A percentile compares a stretch with the other conserved stretches of the same genome.
Evolutionary conservation across 1,140 invertebrate genomes (phyloP).

Genomic region (Sitophilus oryzae): DNA sequence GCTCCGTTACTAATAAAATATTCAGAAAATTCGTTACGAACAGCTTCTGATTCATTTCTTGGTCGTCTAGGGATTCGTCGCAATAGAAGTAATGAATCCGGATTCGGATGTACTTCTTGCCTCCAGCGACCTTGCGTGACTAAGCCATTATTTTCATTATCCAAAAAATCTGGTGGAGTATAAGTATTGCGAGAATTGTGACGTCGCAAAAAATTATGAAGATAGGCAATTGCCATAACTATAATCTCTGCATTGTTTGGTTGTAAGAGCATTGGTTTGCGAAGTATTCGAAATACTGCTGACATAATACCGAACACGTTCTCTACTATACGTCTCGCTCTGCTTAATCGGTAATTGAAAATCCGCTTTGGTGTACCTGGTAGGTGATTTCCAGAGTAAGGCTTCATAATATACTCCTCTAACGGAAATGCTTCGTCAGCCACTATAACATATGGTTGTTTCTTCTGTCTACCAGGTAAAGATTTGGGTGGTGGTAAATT

Average conservation of each 20-base stretch:
- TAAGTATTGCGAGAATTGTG: not conserved
- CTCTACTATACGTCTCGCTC: constrained; percentile 11
- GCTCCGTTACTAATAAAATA: no score
- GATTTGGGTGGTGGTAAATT: not conserved
- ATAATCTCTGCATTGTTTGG: constrained; percentile 4
- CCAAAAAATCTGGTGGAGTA: not conserved
- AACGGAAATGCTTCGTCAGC: constrained; percentile 47
- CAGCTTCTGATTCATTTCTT: no score
- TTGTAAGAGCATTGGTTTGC: constrained; percentile 29
- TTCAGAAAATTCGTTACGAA: no score
- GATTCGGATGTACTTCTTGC: no score
- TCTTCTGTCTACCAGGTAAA: not conserved
- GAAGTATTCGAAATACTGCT: constrained; percentile 26
- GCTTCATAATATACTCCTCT: constrained; percentile 42
- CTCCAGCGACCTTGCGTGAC: not conserved
- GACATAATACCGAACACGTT: constrained; percentile 17
- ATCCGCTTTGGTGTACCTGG: constrained; percentile 13
- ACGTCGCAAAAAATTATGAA: constrained; percentile 21
- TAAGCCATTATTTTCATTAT: not conserved
- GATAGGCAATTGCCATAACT: constrained; percentile 6
- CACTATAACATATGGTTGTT: constrained; percentile 31
- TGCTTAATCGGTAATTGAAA: constrained; percentile 14
- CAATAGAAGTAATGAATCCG: no score
- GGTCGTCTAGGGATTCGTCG: no score
- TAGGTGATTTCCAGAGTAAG: constrained; percentile 39